A percentile compares a stretch with the other conserved stretches of the same genome.
Conservation (phyloP, 2,113 vertebrate species). For the Terrapene triunguis region DNA sequence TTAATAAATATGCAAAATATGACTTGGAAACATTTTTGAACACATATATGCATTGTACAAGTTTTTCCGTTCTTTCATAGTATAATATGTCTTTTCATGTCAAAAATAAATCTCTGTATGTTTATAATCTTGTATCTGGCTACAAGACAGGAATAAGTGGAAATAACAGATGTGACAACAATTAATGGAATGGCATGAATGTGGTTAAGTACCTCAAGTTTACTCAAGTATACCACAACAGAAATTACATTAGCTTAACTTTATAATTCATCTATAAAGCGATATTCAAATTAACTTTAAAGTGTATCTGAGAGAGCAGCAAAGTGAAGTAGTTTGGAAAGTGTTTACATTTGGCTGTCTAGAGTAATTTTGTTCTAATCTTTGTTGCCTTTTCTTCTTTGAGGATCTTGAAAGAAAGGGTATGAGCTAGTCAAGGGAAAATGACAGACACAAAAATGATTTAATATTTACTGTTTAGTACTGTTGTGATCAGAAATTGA, state of each 20-base stretch:
- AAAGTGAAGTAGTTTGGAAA: not conserved
- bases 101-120: not conserved
- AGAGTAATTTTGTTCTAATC: not conserved
- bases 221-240: not conserved
- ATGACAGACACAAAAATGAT: not conserved
- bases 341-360: not conserved
- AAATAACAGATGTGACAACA: rapidly evolving
- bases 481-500: not conserved
- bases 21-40: not conserved
- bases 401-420: not conserved
- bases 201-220: not conserved
- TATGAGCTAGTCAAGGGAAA: not conserved
- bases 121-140: not conserved
- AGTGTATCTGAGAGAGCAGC: not conserved
- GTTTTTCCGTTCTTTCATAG: not conserved
- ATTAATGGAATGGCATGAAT: not conserved
- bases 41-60: not conserved
- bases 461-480: not conserved
- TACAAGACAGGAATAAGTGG: not conserved
- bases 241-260: not conserved
- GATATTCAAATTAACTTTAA: not conserved
- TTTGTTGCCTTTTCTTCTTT: not conserved
- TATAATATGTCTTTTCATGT: not conserved
- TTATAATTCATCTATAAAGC: not conserved
- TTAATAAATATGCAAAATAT: not conserved